phyloP scores from a whole-genome alignment of 2,888 invertebrate species.

The Ormyrus thymus region DNA sequence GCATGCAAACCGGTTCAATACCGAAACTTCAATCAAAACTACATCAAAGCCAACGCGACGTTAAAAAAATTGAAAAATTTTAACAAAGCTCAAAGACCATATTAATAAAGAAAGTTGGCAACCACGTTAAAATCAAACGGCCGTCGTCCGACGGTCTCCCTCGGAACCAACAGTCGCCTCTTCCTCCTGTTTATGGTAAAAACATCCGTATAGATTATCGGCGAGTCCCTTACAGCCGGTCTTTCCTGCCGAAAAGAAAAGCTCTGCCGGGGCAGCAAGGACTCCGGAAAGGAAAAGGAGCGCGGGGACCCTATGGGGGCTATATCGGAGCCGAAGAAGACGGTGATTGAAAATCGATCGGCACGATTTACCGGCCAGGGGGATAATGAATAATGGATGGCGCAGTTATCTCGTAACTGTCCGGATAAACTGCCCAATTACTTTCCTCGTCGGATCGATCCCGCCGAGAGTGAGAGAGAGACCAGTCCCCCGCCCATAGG shows the following conservation, averaged over 20 bases:
- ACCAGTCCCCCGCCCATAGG: slow-evolving; percentile 19
- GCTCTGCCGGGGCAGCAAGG: not conserved
- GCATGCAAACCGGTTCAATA: not conserved
- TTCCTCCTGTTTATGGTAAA: slow-evolving; percentile 26
- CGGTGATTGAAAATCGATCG: slow-evolving; percentile 58
- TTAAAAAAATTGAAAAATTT: too few species aligned
- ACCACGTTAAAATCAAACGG: too few species aligned
- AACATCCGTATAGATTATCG: slow-evolving; percentile 32
- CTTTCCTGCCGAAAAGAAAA: slow-evolving; percentile 26
- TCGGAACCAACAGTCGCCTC: not conserved
- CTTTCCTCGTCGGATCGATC: slow-evolving; percentile 55
- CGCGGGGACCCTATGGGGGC: not conserved
- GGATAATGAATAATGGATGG: slow-evolving; percentile 58
- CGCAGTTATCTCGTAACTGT: slow-evolving; percentile 59
- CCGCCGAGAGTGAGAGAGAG: not conserved
- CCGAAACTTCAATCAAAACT: slow-evolving; percentile 14
- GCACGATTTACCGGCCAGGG: slow-evolving; percentile 52
- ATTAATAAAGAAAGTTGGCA: too few species aligned
- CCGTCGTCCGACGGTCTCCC: too few species aligned
- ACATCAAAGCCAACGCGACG: not conserved
- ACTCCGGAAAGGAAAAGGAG: not conserved
- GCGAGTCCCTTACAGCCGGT: not conserved
- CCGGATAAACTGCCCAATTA: slow-evolving; percentile 60
- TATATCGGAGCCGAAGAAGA: not conserved
- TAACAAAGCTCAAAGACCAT: too few species aligned